phyloP scores from a whole-genome alignment of 2,888 invertebrate genomes.

The Steinernema carpocapsae region DNA sequence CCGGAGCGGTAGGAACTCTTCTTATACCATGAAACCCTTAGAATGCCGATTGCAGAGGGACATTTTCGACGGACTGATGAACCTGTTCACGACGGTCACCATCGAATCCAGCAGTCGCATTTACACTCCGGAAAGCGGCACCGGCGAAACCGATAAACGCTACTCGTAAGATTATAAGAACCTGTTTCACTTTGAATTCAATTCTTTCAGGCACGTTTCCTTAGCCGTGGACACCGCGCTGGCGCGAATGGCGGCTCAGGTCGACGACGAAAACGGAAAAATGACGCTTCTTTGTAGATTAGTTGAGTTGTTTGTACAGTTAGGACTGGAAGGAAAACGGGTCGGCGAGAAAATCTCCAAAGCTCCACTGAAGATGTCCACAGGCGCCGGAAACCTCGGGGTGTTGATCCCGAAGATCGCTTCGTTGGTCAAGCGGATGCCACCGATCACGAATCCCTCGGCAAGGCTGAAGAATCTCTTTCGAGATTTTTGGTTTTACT shows the following conservation, averaged over 20 bases:
- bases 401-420: slow-evolving; percentile 97
- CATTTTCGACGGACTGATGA: slow-evolving; percentile 92
- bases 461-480: slow-evolving; percentile 92
- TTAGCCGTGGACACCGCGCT: slow-evolving; percentile 93
- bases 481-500: slow-evolving; percentile 98
- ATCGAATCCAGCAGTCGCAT: slow-evolving; percentile 77
- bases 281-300: slow-evolving; percentile 74
- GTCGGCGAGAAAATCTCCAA: slow-evolving; percentile 87
- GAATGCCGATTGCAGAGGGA: slow-evolving; percentile 70
- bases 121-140: slow-evolving; percentile 53
- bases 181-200: slow-evolving; percentile 63
- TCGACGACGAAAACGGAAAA: slow-evolving; percentile 79
- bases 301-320: slow-evolving; percentile 93
- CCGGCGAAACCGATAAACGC: slow-evolving; percentile 47
- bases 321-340: slow-evolving; percentile 93
- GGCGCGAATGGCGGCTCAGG: slow-evolving; percentile 91
- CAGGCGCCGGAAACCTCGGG: slow-evolving; percentile 94
- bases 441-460: slow-evolving; percentile 83
- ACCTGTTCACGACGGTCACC: slow-evolving; percentile 94
- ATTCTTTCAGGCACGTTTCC: slow-evolving; percentile 81
- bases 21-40: neutral
- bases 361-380: slow-evolving; percentile 80
- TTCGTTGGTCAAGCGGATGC: slow-evolving; percentile 80
- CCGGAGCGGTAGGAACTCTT: slow-evolving; percentile 71
- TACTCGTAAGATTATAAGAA: slow-evolving; percentile 50